Evolutionary conservation across 2,888 invertebrate genomes (phyloP), one percentile per base, ranked within the genome.

Genomic region (Lymantria dispar): DNA sequence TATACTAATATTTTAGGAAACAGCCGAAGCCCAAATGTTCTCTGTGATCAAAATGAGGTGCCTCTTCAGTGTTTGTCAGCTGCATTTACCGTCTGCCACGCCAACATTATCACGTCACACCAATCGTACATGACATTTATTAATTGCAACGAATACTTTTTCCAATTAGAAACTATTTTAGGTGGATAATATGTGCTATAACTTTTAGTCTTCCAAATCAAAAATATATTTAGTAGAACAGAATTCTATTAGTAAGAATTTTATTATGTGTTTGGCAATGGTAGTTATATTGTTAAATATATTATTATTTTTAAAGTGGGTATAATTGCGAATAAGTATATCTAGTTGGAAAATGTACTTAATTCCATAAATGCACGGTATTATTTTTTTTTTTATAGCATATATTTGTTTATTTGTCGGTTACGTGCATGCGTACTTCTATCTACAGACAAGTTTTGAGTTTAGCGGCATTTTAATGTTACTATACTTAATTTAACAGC

Each of bases 1-100:
- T 76, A 75, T 58, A 81, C 81, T 81, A 81, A 86, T 76, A 83
- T 91, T 91, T 77, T 91, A 91, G 90, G 90, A 78, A 69, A 77
- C 78, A 76, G 74, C 74, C 76, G 78, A 66, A 76, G 76, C 80
- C 79, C 69, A 91, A 90, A 86, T 83, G 89, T 75, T 89, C 89
- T 70, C 87, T 91, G 87, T 91, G 90, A 91, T 71, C 72, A 49
- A 78, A 78, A 69, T 76, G 83, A 78, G 63, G 79, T 74, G 75
- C 72, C 58, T 72, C 68, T 60, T 54, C 77, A 72, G 70, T 74
- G 70, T 73, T 67, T 67, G 58, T 64, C 76, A 72, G 15, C 40
- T 40, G 74, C 75, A 78, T 73, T 70, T 70, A 65, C 68, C 72
- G 64, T 63, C 63, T 62, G 70, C 67, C 64, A 58, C 69, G 55